phyloP scores from a whole-genome alignment of 1,140 invertebrate genomes.

The Penaeus chinensis region DNA sequence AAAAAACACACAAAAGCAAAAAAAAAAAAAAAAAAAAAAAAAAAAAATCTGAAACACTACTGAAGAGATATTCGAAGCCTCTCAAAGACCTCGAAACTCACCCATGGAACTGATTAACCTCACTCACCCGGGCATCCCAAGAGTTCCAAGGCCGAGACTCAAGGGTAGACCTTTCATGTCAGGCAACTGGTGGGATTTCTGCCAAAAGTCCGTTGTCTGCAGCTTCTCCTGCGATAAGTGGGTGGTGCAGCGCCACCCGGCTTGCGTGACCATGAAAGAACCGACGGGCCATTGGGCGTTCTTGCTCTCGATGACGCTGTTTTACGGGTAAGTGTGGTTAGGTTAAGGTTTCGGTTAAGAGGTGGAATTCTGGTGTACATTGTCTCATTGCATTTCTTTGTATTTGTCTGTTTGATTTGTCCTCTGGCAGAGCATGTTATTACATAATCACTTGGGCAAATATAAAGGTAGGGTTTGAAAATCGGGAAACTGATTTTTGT shows the following conservation, averaged over 20 bases:
- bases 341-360: too few species aligned
- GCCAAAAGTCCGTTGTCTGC: conserved; percentile 50
- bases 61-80: not conserved
- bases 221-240: conserved; percentile 68
- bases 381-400: not conserved
- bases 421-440: too few species aligned
- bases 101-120: conserved; percentile 1
- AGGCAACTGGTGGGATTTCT: conserved; percentile 69
- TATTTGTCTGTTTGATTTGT: not conserved
- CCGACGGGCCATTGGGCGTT: conserved; percentile 73
- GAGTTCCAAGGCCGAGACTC: conserved; percentile 74
- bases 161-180: conserved; percentile 72
- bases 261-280: conserved; percentile 68
- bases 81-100: too few species aligned
- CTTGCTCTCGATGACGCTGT: conserved; percentile 72
- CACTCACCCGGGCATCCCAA: conserved; percentile 75
- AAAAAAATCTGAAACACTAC: not conserved
- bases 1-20: too few species aligned
- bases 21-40: too few species aligned
- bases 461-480: too few species aligned
- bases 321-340: too few species aligned
- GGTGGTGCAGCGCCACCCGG: conserved; percentile 76
- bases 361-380: too few species aligned
- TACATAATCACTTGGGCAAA: too few species aligned
- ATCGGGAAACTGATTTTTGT: too few species aligned